Conservation (phyloP, 2,888 invertebrate genomes). For the Catocala fraxini region DNA sequence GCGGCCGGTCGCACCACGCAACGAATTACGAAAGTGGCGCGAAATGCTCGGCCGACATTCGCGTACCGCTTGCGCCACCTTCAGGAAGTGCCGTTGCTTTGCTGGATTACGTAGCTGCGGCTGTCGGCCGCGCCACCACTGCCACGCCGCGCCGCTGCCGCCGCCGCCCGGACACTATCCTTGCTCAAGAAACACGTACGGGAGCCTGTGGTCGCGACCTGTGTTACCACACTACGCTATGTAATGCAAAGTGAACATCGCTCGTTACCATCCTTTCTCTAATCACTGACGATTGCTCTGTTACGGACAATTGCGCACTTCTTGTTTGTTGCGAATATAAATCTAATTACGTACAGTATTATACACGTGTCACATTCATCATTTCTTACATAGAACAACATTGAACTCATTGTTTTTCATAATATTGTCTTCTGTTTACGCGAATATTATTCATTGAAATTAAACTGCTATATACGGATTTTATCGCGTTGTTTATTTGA, state of each 20-base stretch:
- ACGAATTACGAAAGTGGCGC: slow-evolving; percentile 87
- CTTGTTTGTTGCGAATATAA: slow-evolving; percentile 25
- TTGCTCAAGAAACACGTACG: slow-evolving; percentile 65
- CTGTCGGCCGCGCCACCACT: slow-evolving; percentile 54
- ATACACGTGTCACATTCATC: too few relatives aligned
- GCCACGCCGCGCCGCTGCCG: too few relatives aligned
- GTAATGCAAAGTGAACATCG: slow-evolving; percentile 45
- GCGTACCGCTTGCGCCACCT: slow-evolving; percentile 85
- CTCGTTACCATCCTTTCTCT: slow-evolving; percentile 55
- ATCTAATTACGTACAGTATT: slow-evolving; percentile 2
- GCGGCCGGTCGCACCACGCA: slow-evolving; percentile 85
- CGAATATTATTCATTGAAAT: too few relatives aligned
- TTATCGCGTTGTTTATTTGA: too few relatives aligned
- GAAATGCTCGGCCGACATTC: slow-evolving; percentile 87
- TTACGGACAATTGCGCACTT: slow-evolving; percentile 28
- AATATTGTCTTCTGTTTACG: too few relatives aligned
- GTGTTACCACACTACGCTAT: slow-evolving; percentile 54
- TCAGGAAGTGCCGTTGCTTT: slow-evolving; percentile 84
- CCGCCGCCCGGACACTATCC: slow-evolving; percentile 66
- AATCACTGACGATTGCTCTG: slow-evolving; percentile 32
- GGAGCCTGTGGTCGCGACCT: slow-evolving; percentile 65
- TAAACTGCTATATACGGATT: too few relatives aligned
- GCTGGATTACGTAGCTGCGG: slow-evolving; percentile 82
- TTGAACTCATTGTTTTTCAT: too few relatives aligned
- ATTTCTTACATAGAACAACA: too few relatives aligned